Evolutionary conservation across 1,140 invertebrate genomes (phyloP).

Genomic region (Rhyzopertha dominica): DNA sequence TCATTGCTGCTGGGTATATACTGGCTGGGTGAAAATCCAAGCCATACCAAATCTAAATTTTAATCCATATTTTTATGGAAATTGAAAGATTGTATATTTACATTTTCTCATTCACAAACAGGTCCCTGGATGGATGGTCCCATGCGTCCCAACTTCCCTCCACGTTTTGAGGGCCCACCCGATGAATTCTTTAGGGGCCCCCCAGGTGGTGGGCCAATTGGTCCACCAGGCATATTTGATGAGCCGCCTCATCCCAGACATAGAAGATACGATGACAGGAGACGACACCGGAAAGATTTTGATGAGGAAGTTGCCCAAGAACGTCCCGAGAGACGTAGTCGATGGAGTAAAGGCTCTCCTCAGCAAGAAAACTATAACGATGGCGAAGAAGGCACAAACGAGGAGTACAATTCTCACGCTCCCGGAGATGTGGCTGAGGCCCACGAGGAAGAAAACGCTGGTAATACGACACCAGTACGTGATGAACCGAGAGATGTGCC

Average conservation of each 20-base stretch:
- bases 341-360: conserved; percentile 14
- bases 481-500: conserved; percentile 24
- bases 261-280: conserved; percentile 22
- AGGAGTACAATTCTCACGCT: conserved; percentile 3
- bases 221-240: conserved; percentile 17
- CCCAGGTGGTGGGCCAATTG: conserved; percentile 14
- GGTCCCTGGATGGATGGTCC: conserved; percentile 22
- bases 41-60: no score
- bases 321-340: conserved; percentile 17
- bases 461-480: conserved; percentile 23
- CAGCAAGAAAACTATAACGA: conserved; percentile 2
- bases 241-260: conserved; percentile 15
- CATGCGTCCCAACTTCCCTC: conserved; percentile 26
- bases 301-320: conserved; percentile 10
- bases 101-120: no score
- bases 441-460: conserved; percentile 12
- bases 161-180: conserved; percentile 36
- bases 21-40: no score
- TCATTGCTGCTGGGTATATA: no score
- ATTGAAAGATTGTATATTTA: no score
- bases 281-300: conserved; percentile 14
- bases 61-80: no score
- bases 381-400: conserved; percentile 7
- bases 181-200: conserved; percentile 33
- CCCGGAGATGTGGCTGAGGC: background rate